Evolutionary conservation across 2,888 invertebrate genomes (phyloP), one percentile per base, ranked within the genome.

Genomic region (Drosophila paucipuncta): DNA sequence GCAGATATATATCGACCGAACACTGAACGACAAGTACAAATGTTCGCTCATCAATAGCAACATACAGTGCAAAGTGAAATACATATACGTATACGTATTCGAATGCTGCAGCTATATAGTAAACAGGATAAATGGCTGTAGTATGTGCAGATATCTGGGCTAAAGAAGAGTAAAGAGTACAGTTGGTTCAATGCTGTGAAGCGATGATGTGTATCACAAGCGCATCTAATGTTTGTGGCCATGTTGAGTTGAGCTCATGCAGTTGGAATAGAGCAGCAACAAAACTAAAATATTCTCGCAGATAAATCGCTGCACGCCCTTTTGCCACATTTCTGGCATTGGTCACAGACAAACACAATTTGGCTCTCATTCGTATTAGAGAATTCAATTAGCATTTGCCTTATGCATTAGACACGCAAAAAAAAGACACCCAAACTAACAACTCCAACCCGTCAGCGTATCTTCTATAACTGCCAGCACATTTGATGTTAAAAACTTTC

Each of bases 301-400:
- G 65, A 65, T 69, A 54, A 78, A 33, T 54, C 41, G 35, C 2
- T 55, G 57, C 9, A 22, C 58, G 47, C 25, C 52, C 66, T 63
- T 54, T 49, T 35, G 31, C 9, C 35, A 31, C 41, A 68, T 54
- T 64, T 73, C 57, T 30, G 50, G 43, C 16, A 41, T 22, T 50
- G 73, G 64, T 33, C 39, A 50, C 55, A 33, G 50, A 31, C 43
- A 68, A 71, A 83, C 67, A 78, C 73, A 70, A 52, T 78, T 83
- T 83, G 58, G 22, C 65, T 53, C 71, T 66, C 67, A 41, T 33
- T 61, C 18, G 76, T 49, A 85, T 73, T 75, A 68, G 58, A 73
- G 69, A 89, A 89, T 83, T 89, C 87, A 89, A 89, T 90, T 90
- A 89, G 80, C 76, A 81, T 79, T 77, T 90, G 78, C 71, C 70